A percentile compares a stretch with the other conserved stretches of the same genome.
Conservation (phyloP, 2,888 invertebrate genomes). For the Vanessa cardui region DNA sequence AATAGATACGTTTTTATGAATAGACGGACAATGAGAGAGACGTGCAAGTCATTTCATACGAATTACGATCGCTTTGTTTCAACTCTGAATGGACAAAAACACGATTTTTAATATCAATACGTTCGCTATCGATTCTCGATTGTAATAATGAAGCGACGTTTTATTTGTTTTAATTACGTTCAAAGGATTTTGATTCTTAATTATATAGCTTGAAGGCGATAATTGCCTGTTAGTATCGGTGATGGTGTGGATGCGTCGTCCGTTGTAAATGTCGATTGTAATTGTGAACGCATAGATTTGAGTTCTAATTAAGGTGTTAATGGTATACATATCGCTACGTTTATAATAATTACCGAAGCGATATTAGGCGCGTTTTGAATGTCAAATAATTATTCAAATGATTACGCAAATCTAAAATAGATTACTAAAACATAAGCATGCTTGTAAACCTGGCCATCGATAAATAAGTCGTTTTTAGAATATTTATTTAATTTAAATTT, state of each 20-base stretch:
- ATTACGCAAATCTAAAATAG: slow-evolving; percentile 2
- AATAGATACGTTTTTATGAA: slow-evolving; percentile 63
- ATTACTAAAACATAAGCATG: background rate
- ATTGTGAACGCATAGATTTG: slow-evolving; percentile 51
- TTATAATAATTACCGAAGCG: slow-evolving; percentile 31
- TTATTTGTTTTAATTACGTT: slow-evolving; percentile 47
- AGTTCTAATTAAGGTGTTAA: slow-evolving; percentile 69
- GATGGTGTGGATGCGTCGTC: slow-evolving; percentile 32
- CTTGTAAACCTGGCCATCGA: background rate
- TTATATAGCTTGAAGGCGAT: slow-evolving; percentile 17
- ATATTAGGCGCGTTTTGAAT: slow-evolving; percentile 18
- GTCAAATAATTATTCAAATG: background rate
- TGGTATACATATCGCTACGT: slow-evolving; percentile 43
- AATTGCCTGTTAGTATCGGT: slow-evolving; percentile 25
- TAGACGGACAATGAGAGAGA: slow-evolving; percentile 66
- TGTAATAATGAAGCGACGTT: slow-evolving; percentile 51
- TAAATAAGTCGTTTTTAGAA: too few species aligned
- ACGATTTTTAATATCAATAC: slow-evolving; percentile 70
- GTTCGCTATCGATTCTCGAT: slow-evolving; percentile 61
- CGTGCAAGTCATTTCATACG: slow-evolving; percentile 81
- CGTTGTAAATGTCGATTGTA: slow-evolving; percentile 44
- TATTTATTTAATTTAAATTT: too few species aligned
- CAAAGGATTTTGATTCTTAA: slow-evolving; percentile 41
- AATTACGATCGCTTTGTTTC: slow-evolving; percentile 78
- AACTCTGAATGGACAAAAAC: slow-evolving; percentile 70